phyloP scores from a whole-genome alignment of 2,113 vertebrate species.

The Pachypanchax playfairii region DNA sequence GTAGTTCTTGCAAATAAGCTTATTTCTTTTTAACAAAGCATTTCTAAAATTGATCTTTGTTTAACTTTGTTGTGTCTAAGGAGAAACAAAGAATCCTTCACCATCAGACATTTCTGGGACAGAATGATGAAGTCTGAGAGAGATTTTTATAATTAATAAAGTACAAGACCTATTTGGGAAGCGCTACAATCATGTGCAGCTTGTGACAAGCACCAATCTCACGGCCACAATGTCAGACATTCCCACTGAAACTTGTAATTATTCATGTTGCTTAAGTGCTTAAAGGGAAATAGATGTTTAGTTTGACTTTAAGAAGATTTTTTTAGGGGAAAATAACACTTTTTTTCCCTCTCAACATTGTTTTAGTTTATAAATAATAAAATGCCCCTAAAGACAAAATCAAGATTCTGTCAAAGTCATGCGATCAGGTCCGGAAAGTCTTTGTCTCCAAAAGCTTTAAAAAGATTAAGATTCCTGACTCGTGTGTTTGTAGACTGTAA shows the following conservation, averaged over 20 bases:
- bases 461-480: conserved; percentile 33
- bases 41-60: conserved; percentile 22
- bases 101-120: conserved; percentile 58
- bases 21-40: conserved; percentile 8
- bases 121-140: conserved; percentile 41
- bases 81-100: conserved; percentile 5
- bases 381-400: conserved; percentile 41
- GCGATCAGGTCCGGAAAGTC: not conserved
- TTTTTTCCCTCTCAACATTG: conserved; percentile 20
- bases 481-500: conserved; percentile 33
- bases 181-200: conserved; percentile 54
- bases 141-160: conserved; percentile 70
- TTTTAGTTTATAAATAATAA: conserved; percentile 32
- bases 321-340: conserved; percentile 12
- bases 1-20: conserved; percentile 7
- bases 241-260: conserved; percentile 70
- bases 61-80: conserved; percentile 2
- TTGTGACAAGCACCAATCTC: conserved; percentile 58
- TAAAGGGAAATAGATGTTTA: conserved; percentile 51
- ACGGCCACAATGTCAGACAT: conserved; percentile 57
- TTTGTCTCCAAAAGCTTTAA: conserved; percentile 4
- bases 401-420: conserved; percentile 5
- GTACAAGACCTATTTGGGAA: conserved; percentile 54
- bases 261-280: conserved; percentile 76
- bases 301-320: conserved; percentile 41